phyloP scores from a whole-genome alignment of 2,113 vertebrate genomes.

The Pelusios castaneus region DNA sequence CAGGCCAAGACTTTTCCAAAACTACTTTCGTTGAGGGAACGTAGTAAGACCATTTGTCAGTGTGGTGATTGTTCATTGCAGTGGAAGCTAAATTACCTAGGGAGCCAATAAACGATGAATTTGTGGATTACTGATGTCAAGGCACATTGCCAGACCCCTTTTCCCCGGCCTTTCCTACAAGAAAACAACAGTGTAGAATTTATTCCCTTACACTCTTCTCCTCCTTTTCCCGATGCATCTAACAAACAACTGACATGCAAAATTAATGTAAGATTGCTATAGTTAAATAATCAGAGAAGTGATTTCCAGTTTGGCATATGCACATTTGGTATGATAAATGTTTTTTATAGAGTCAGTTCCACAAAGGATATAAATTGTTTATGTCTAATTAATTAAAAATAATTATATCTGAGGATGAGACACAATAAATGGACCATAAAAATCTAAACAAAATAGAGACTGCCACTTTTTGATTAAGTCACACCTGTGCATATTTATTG shows the following conservation, averaged over 20 bases:
- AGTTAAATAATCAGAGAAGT: constrained; percentile 14
- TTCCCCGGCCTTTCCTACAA: constrained; percentile 20
- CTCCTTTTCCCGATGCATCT: neutral
- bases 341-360: constrained; percentile 58
- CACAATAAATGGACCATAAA: constrained; percentile 72
- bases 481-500: constrained; percentile 51
- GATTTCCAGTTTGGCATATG: constrained; percentile 32
- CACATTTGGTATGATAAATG: constrained; percentile 56
- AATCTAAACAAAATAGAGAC: constrained; percentile 67
- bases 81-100: constrained; percentile 54
- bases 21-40: constrained; percentile 54
- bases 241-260: neutral
- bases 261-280: neutral
- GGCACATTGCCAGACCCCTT: constrained; percentile 60
- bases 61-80: constrained; percentile 54
- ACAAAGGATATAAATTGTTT: constrained; percentile 60
- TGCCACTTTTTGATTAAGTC: constrained; percentile 50
- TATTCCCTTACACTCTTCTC: neutral
- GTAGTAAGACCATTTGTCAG: constrained; percentile 57
- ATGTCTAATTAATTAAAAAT: constrained; percentile 75
- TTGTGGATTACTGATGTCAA: constrained; percentile 61
- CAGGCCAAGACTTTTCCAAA: constrained; percentile 55
- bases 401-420: constrained; percentile 66
- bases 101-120: constrained; percentile 63
- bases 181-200: constrained; percentile 30